phyloP scores from a whole-genome alignment of 2,797 vertebrate species.

The Thalassophryne amazonica region DNA sequence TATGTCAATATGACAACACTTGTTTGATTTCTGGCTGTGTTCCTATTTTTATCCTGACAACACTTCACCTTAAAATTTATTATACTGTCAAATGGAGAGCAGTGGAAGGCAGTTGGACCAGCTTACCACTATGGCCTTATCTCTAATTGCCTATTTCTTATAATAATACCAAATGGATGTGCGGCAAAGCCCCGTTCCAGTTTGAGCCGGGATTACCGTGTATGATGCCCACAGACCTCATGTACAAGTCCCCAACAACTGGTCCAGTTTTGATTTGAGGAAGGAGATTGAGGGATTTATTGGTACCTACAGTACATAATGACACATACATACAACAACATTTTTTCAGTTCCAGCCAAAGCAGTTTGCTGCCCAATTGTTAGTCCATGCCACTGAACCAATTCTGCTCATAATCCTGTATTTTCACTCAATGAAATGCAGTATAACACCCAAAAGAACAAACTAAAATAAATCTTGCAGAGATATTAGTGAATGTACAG shows the following conservation, averaged over 20 bases:
- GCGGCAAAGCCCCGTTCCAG: conserved; percentile 54
- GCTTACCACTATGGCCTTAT: conserved; percentile 55
- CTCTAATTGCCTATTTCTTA: conserved; percentile 77
- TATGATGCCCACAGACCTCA: conserved; percentile 40
- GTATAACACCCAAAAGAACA: conserved; percentile 33
- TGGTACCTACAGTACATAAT: conserved; percentile 46
- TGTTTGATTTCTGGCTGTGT: conserved; percentile 33
- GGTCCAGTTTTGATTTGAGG: conserved; percentile 65
- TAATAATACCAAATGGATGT: conserved; percentile 70
- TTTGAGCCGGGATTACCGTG: conserved; percentile 63
- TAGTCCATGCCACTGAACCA: conserved; percentile 10
- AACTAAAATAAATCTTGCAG: conserved; percentile 6
- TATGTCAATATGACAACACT: conserved; percentile 17
- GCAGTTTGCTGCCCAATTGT: conserved; percentile 44
- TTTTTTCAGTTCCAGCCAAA: conserved; percentile 13
- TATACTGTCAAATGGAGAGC: neutral
- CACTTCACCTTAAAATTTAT: conserved; percentile 36
- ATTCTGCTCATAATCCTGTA: conserved; percentile 48
- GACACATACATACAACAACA: conserved; percentile 44
- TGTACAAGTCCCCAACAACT: conserved; percentile 48
- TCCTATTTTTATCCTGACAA: conserved; percentile 33
- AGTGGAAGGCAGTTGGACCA: conserved; percentile 32
- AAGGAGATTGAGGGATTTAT: conserved; percentile 67
- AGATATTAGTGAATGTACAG: conserved; percentile 48
- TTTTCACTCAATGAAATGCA: conserved; percentile 34